phyloP scores from a whole-genome alignment of 2,113 vertebrate genomes.

The Catharus bicknelli region DNA sequence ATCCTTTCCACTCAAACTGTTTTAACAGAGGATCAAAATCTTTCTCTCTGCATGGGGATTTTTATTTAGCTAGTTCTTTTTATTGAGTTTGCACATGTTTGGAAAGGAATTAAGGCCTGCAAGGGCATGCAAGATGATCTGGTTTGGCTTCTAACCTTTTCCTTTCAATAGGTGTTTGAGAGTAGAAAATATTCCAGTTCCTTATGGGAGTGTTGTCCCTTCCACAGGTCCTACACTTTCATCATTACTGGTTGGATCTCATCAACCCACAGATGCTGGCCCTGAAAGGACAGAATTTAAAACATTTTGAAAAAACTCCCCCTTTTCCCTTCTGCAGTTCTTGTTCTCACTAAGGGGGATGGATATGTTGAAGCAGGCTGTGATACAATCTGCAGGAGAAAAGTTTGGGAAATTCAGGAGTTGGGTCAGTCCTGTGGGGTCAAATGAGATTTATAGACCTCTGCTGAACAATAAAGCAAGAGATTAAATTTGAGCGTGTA shows the following conservation, averaged over 20 bases:
- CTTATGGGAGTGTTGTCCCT: neutral
- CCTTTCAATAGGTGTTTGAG: neutral
- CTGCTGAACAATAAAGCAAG: neutral
- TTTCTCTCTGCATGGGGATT: neutral
- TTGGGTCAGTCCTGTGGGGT: neutral
- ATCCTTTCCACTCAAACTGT: slow-evolving; percentile 62
- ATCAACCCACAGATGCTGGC: neutral
- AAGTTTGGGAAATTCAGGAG: neutral
- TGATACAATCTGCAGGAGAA: neutral
- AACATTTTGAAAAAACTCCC: neutral
- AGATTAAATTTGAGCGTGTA: neutral
- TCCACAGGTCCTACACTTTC: neutral
- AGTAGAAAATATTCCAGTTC: neutral
- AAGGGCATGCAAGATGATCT: neutral
- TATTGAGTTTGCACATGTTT: neutral
- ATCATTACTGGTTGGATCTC: neutral
- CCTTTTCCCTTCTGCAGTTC: neutral
- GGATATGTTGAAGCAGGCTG: neutral
- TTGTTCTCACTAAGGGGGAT: neutral
- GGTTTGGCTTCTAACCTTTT: neutral
- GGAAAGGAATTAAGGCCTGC: slow-evolving; percentile 6
- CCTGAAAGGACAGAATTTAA: neutral
- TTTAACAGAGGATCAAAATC: slow-evolving; percentile 55
- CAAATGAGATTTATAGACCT: neutral
- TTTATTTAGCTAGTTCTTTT: slow-evolving; percentile 46